A percentile compares a stretch with the other conserved stretches of the same genome.
These are phyloP conservation scores for Dynastes tityus DNA, from an alignment of 2,888 invertebrate species.

Conservation along the genomic window DNA sequence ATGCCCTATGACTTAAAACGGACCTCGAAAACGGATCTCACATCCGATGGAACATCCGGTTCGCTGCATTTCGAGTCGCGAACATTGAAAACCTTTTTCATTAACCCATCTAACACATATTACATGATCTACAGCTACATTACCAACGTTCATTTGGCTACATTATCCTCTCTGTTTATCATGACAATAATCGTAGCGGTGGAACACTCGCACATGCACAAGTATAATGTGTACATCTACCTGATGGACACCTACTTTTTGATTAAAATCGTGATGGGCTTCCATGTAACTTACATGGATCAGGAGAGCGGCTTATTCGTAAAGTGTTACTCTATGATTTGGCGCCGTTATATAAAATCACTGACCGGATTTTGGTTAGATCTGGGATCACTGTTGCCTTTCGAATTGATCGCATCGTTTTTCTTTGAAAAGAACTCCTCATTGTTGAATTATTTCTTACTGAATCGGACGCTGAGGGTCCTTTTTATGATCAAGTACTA, in stretches of 20 bases:
- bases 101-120: conserved; percentile 38
- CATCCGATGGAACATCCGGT: not conserved
- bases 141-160: conserved; percentile 53
- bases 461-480: conserved; percentile 54
- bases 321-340: conserved; percentile 50
- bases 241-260: conserved; percentile 53
- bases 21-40: not conserved
- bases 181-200: conserved; percentile 47
- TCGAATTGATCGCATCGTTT: conserved; percentile 51
- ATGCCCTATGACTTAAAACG: not conserved
- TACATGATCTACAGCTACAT: conserved; percentile 53
- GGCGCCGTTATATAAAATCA: conserved; percentile 51
- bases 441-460: conserved; percentile 25
- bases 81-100: conserved; percentile 7
- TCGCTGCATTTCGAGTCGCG: not conserved
- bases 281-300: conserved; percentile 57
- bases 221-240: conserved; percentile 9
- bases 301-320: conserved; percentile 54
- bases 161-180: conserved; percentile 47
- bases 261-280: conserved; percentile 54
- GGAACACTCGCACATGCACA: not conserved
- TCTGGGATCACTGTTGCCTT: conserved; percentile 54
- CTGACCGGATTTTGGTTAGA: conserved; percentile 56
- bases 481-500: conserved; percentile 52
- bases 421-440: not conserved